phyloP scores from a whole-genome alignment of 2,113 vertebrate genomes.

The Castor canadensis region DNA sequence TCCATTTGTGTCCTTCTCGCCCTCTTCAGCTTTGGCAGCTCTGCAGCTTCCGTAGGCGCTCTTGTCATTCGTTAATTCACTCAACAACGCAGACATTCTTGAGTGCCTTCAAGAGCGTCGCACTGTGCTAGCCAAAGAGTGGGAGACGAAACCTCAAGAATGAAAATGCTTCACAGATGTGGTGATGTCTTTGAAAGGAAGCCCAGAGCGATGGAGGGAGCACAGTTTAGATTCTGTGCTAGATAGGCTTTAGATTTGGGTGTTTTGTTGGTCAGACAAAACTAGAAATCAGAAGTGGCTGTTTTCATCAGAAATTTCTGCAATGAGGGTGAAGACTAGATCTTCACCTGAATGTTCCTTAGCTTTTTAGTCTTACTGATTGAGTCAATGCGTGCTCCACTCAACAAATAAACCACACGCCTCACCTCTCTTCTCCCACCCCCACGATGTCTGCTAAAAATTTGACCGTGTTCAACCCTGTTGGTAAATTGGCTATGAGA shows the following conservation, averaged over 20 bases:
- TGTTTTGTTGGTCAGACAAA: not conserved
- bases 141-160: not conserved
- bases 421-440: fast-evolving
- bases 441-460: not conserved
- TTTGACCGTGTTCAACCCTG: not conserved
- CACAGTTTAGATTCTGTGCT: not conserved
- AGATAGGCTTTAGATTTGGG: not conserved
- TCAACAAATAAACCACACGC: not conserved
- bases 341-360: not conserved
- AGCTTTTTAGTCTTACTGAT: not conserved
- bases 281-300: not conserved
- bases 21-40: not conserved
- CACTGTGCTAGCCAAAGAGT: not conserved
- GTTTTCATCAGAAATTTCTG: not conserved
- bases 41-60: not conserved
- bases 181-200: conserved; percentile 9
- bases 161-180: not conserved
- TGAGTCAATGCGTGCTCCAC: not conserved
- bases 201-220: not conserved
- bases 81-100: not conserved
- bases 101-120: not conserved
- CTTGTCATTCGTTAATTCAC: not conserved
- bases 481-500: not conserved
- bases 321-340: not conserved
- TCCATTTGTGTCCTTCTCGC: not conserved